Evolutionary conservation across 2,888 invertebrate genomes (phyloP).

Genomic region (Caenorhabditis imperialis): DNA sequence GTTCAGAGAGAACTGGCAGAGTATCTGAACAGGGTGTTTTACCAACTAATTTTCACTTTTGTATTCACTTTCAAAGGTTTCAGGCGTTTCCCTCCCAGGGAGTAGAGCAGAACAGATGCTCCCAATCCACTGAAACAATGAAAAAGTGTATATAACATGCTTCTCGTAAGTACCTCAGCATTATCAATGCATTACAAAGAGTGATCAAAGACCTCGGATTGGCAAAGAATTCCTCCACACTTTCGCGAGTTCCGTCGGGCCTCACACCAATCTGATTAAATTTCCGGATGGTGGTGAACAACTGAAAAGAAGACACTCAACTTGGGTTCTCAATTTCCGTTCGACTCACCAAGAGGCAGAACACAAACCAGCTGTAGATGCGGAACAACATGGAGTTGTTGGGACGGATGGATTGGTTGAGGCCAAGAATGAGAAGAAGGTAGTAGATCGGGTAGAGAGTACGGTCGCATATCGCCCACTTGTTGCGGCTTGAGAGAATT

Average conservation of each 20-base stretch:
- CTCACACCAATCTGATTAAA: constrained; percentile 59
- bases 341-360: constrained; percentile 46
- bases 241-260: constrained; percentile 51
- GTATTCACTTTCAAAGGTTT: constrained; percentile 41
- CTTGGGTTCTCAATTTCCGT: no score
- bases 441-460: constrained; percentile 55
- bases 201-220: constrained; percentile 61
- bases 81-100: constrained; percentile 43
- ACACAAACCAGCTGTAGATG: constrained; percentile 55
- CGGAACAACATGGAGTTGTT: constrained; percentile 37
- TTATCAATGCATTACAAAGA: constrained; percentile 61
- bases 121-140: constrained; percentile 38
- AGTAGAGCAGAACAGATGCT: constrained; percentile 43
- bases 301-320: constrained; percentile 48
- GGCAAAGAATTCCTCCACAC: constrained; percentile 38
- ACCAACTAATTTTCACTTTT: neutral
- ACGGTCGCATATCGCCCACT: constrained; percentile 48
- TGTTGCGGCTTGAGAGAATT: constrained; percentile 44
- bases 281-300: constrained; percentile 56
- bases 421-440: constrained; percentile 51
- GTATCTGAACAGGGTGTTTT: constrained; percentile 15
- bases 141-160: no score
- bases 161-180: constrained; percentile 53
- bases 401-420: constrained; percentile 48
- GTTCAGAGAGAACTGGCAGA: constrained; percentile 33